Percentiles rank a stretch among this genome's conserved stretches.
These are phyloP conservation scores for Kradibia gibbosae DNA, from an alignment of 1,140 invertebrate species.

Conservation along the genomic window DNA sequence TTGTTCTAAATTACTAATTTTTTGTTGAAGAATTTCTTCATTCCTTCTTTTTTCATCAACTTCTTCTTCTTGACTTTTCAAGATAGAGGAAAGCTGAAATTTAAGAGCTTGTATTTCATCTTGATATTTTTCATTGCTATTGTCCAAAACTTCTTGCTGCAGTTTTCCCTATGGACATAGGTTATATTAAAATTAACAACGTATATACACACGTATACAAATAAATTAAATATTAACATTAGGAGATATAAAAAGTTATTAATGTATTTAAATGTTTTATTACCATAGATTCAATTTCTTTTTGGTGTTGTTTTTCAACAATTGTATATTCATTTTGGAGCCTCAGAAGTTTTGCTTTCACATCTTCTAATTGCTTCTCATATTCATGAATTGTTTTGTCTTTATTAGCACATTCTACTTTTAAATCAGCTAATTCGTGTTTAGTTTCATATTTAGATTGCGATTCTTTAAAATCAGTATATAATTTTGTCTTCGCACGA, in stretches of 20 bases:
- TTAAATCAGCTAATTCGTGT: constrained; percentile 67
- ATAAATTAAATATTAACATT: too few relatives aligned
- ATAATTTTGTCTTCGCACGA: constrained; percentile 55
- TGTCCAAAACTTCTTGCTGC: constrained; percentile 59
- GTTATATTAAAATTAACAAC: too few relatives aligned
- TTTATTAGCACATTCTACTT: constrained; percentile 67
- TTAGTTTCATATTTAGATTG: constrained; percentile 57
- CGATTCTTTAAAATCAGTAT: constrained; percentile 37
- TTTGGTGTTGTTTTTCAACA: constrained; percentile 57
- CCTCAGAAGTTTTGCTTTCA: constrained; percentile 58
- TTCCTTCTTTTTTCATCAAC: constrained; percentile 41
- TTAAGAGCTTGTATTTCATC: constrained; percentile 56
- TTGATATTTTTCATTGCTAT: constrained; percentile 57
- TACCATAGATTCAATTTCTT: constrained; percentile 65
- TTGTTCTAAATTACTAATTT: constrained; percentile 50
- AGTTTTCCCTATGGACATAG: constrained; percentile 62
- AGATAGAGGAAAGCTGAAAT: constrained; percentile 55
- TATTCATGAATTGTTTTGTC: constrained; percentile 66
- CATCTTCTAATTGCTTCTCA: constrained; percentile 64
- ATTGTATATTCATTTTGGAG: constrained; percentile 52
- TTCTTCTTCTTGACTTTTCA: constrained; percentile 56
- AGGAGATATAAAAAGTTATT: constrained; percentile 19
- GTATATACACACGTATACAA: too few relatives aligned
- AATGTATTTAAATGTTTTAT: background rate
- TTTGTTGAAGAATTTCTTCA: constrained; percentile 38